These are phyloP conservation scores for Ammodytes marinus DNA, from an alignment of 2,113 vertebrate species.

Conservation along the genomic window DNA sequence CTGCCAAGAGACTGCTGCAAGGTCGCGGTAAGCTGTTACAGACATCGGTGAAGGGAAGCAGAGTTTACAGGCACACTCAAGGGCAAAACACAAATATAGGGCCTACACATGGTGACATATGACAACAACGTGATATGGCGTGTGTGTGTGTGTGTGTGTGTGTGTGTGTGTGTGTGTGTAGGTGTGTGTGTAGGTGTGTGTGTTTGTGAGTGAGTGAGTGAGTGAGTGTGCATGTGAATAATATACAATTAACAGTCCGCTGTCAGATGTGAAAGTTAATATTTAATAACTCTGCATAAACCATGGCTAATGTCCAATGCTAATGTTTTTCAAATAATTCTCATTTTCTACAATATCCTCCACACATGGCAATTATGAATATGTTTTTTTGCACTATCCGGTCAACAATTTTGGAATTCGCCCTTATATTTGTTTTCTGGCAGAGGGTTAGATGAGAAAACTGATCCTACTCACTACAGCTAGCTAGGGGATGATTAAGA, in stretches of 20 bases:
- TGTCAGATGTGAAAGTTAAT: too few relatives aligned
- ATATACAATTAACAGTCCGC: neutral
- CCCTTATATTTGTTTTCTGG: neutral
- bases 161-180: too few relatives aligned
- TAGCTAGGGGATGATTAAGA: too few relatives aligned
- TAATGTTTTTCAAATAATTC: neutral
- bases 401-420: neutral
- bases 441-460: neutral
- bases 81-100: constrained; percentile 45
- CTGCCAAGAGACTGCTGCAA: constrained; percentile 64
- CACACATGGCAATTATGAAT: neutral
- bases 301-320: neutral
- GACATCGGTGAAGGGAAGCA: constrained; percentile 19
- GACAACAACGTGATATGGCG: neutral
- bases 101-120: constrained; percentile 1
- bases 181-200: too few relatives aligned
- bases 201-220: too few relatives aligned
- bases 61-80: constrained; percentile 52
- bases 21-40: constrained; percentile 61
- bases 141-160: too few relatives aligned
- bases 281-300: neutral
- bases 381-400: too few relatives aligned
- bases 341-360: neutral
- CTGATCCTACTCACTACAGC: neutral
- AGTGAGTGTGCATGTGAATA: too few relatives aligned